Percentiles rank a stretch among this genome's conserved stretches.
Conservation (phyloP, 2,888 invertebrate species). For the Eristalis arbustorum region DNA sequence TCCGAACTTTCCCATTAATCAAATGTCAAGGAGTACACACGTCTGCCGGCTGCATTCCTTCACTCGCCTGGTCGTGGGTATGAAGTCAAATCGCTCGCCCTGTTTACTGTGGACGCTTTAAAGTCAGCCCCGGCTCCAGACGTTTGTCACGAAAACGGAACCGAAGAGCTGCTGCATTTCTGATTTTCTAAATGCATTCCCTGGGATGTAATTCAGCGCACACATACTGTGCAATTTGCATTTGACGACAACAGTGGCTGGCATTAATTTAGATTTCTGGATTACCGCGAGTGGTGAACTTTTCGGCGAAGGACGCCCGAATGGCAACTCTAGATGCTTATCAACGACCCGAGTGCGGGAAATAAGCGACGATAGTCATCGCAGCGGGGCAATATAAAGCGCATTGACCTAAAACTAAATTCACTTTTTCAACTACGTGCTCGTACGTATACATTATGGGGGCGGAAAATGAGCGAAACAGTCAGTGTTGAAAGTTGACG, state of each 20-base stretch:
- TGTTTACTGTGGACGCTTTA: slow-evolving; percentile 47
- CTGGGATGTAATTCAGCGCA: neutral
- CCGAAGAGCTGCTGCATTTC: slow-evolving; percentile 11
- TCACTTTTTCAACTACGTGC: slow-evolving; percentile 24
- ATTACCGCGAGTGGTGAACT: slow-evolving; percentile 6
- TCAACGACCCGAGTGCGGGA: slow-evolving; percentile 20
- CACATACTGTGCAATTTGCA: slow-evolving; percentile 41
- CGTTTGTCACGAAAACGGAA: slow-evolving; percentile 60
- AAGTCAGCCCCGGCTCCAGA: slow-evolving; percentile 38
- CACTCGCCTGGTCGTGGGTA: neutral
- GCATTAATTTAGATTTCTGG: neutral
- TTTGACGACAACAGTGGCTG: slow-evolving; percentile 24
- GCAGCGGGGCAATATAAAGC: slow-evolving; percentile 43
- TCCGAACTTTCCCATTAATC: slow-evolving; percentile 48
- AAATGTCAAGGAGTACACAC: slow-evolving; percentile 60
- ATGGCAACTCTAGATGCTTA: slow-evolving; percentile 24
- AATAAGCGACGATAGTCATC: slow-evolving; percentile 24
- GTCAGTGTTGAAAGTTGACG: neutral
- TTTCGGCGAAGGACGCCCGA: slow-evolving; percentile 33
- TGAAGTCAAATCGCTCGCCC: neutral
- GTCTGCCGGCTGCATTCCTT: slow-evolving; percentile 12
- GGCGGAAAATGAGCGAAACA: neutral
- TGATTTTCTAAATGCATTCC: neutral
- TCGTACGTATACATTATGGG: neutral
- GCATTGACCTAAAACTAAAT: slow-evolving; percentile 60